Evolutionary conservation across 2,888 invertebrate genomes (phyloP).

Genomic region (Cremastinae sp.): DNA sequence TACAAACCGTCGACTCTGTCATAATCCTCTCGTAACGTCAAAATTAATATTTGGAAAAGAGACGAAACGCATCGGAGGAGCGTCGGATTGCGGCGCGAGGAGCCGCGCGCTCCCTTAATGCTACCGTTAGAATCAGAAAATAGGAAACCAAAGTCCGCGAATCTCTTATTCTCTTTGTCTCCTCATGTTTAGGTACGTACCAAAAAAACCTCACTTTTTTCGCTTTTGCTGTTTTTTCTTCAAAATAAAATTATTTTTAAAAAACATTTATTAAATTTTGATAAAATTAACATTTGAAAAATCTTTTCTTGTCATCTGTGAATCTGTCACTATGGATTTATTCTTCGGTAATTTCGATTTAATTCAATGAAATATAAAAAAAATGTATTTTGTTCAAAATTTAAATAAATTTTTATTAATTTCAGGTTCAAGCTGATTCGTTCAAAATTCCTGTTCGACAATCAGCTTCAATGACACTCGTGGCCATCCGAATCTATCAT

Average conservation of each 20-base stretch:
- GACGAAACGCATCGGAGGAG: slow-evolving; percentile 49
- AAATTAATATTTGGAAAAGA: slow-evolving; percentile 55
- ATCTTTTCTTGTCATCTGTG: too few species aligned
- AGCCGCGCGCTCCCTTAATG: slow-evolving; percentile 61
- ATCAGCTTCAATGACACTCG: slow-evolving; percentile 65
- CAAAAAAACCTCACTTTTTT: background rate
- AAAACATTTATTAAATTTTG: too few species aligned
- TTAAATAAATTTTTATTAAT: slow-evolving; percentile 54
- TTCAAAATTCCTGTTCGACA: slow-evolving; percentile 73
- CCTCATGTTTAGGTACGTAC: slow-evolving; percentile 59
- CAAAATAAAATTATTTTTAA: background rate
- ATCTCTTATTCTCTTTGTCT: slow-evolving; percentile 54
- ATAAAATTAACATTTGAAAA: too few species aligned
- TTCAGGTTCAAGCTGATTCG: slow-evolving; percentile 71
- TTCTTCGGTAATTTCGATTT: too few species aligned
- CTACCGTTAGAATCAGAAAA: slow-evolving; percentile 47
- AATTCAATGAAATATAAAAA: too few species aligned
- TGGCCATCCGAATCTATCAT: slow-evolving; percentile 60
- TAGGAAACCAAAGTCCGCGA: slow-evolving; percentile 50
- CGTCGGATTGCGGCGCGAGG: slow-evolving; percentile 56
- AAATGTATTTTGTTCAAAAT: background rate
- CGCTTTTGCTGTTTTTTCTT: too few species aligned
- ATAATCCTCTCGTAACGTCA: slow-evolving; percentile 59
- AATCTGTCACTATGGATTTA: too few species aligned
- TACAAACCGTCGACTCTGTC: slow-evolving; percentile 60